Percentiles rank a stretch among this genome's conserved stretches.
phyloP scores from a whole-genome alignment of 2,888 invertebrate genomes.

The Melipona beecheii region DNA sequence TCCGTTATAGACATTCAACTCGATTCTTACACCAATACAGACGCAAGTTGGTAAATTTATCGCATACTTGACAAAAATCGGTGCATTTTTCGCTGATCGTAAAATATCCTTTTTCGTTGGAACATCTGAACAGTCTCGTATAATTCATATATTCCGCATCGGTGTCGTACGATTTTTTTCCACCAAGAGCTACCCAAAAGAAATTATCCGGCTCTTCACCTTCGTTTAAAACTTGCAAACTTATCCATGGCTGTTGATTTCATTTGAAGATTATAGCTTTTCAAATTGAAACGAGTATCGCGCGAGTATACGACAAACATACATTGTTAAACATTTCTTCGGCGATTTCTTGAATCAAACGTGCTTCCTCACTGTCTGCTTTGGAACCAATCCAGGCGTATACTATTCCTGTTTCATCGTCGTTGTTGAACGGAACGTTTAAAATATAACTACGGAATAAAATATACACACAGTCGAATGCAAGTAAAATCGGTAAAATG shows the following conservation, averaged over 20 bases:
- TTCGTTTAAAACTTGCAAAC: constrained; percentile 92
- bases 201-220: constrained; percentile 99
- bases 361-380: constrained; percentile 93
- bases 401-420: constrained; percentile 94
- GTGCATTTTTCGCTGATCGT: constrained; percentile 99
- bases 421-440: constrained; percentile 95
- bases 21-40: not conserved
- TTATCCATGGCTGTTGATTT: constrained; percentile 84
- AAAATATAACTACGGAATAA: constrained; percentile 90
- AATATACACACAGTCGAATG: not conserved
- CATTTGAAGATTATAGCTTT: not conserved
- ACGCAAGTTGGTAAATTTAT: not conserved
- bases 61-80: constrained; percentile 95
- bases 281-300: not conserved
- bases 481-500: not conserved
- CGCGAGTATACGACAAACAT: constrained; percentile 72
- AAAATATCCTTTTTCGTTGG: constrained; percentile 99
- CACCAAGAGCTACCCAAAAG: constrained; percentile 98
- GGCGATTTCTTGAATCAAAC: constrained; percentile 95
- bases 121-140: constrained; percentile 98
- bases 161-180: constrained; percentile 94
- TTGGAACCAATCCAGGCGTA: constrained; percentile 98
- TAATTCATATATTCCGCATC: constrained; percentile 96
- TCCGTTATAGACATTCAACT: not conserved
- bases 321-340: constrained; percentile 96